Evolutionary conservation across 2,113 vertebrate species (phyloP), one percentile per base, ranked within the genome.

Genomic region (Cryptomyrus ogoouensis): DNA sequence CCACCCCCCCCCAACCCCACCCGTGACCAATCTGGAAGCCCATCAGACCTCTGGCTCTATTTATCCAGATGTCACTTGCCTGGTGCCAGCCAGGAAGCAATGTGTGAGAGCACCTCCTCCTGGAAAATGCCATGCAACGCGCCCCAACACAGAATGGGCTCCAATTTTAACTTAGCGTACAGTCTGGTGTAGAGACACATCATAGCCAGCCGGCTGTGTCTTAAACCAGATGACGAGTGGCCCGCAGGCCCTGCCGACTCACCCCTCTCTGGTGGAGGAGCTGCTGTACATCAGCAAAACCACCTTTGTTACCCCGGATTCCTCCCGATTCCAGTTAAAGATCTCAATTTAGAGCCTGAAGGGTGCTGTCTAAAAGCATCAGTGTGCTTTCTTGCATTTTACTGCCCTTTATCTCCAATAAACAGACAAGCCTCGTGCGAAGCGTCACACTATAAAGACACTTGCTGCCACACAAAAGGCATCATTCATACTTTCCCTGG

Each of bases 221-320:
- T 91, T 92, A 89, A 92, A 91, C 89, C 89, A 91, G 91, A 91
- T 80, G 89, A 84, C 15, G 49, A 83, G 90, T 90, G 87, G 91
- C 91, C 90, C 91, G 85, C 91, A 92, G 91, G 89, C 87, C 19
- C 42, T n/a, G 15, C 24, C 31, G 10, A 13, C 39, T 85, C 47
- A 50, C 35, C 80, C 62, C n/a, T 0, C 3, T 31, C n/a, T 31
- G 27, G 10, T 13, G 62, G 62, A 12, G 27, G 62, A 70, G 62
- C 62, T 19, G 10, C 62, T 0, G 1, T 13, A 27, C 58, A 3
- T 66, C n/a, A 2, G 15, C 21, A 27, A 58, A 85, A 17, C 35
- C 39, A 10, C 19, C 83, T 44, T 47, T n/a, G 44, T 27, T 47
- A 84, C 6, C 44, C 44, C 24, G 21, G 21, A 49, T 24, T 24